Evolutionary conservation across 1,140 invertebrate genomes (phyloP), one percentile per base, ranked within the genome.

Genomic region (Solenopsis invicta): DNA sequence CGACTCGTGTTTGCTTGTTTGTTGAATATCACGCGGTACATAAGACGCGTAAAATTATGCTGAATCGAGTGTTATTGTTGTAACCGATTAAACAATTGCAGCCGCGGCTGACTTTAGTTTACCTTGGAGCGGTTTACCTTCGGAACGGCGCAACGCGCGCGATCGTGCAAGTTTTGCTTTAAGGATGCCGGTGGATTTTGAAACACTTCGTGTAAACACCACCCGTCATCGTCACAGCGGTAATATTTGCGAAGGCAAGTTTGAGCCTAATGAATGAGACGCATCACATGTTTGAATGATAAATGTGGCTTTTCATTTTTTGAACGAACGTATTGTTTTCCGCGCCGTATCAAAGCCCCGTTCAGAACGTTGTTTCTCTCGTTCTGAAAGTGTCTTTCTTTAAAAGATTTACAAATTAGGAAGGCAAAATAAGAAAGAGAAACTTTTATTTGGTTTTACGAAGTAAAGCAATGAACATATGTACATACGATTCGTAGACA

Each of bases 21-120:
- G 67, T 74, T 74, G 24, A 82, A 34, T 61, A 34, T 74, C 54
- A 41, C 16, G 16, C 5, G 48, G 2, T 13, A 56, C 16, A 48
- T 9, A 56, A 45, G 16, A 13, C 69, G 78, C 61, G 48, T 34
- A 81, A 88, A 85, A 90, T 91, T 90, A 88, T 80, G 89, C 89
- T 89, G 90, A 91, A 91, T 91, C 87, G 81, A 91, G 87, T 89
- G 89, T 91, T 91, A 85, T 89, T 91, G 89, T 77, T 89, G 61
- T 62, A 62, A 66, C 34, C 67, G 89, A 91, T 91, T 89, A 91
- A 91, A 91, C 90, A 91, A 91, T 89, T 91, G 82, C 78, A 76
- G 67, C 66, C 50, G 34, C 78, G 72, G 87, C 52, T 77, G 89
- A 34, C 75, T 87, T 89, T 72, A 59, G 24, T 9, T 91, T 74